Base-by-base conservation (phyloP, 1,140 invertebrate species). In the Heliothis virescens region DNA sequence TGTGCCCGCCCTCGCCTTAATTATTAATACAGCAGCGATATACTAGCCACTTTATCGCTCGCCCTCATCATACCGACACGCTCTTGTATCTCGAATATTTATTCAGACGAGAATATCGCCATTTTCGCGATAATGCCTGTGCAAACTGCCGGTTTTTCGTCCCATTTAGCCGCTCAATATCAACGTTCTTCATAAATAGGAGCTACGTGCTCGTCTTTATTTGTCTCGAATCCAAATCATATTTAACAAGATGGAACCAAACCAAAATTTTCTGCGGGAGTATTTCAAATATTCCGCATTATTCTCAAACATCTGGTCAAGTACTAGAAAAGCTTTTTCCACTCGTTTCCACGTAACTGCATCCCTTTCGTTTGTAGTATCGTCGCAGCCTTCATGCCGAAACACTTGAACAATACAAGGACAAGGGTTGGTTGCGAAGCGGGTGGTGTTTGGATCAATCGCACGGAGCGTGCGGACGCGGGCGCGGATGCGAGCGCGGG, bases 401-500 rank as follows among this genome's bases (percentile, higher is more conserved):
- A 60, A 16, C 72, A 52, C 60, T 76, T 65, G 16, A 76, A 76
- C 60, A 62, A 50, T 63, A 29, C 34, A 55, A 48, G 50, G 34
- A 65, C 34, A 65, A 65, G 41, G 41, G 16, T 67, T 67, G 69
- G 29, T 16, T 26, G 75, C 34, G 52, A 69, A 11, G 21, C 18
- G 79, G 71, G 62, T 59, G 78, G 60, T 67, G 76, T 52, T 75
- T 41, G 41, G 71, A 73, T 50, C 78, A 55, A 73, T 48, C 15
- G n/a, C 67, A 72, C 11, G 47, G 62, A 77, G 80, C 75, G 15
- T 55, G 71, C 82, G 75, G 63, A 62, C 21, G 85, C 83, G 79
- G 74, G 59, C 11, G 79, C 85, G 79, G 81, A 71, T 75, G 83
- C 80, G 79, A 79, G 48, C 26, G 82, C 84, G 80, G 71, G 60